A percentile compares a stretch with the other conserved stretches of the same genome.
Conservation (phyloP, 2,797 vertebrate genomes). For the Rhinogobio ventralis region DNA sequence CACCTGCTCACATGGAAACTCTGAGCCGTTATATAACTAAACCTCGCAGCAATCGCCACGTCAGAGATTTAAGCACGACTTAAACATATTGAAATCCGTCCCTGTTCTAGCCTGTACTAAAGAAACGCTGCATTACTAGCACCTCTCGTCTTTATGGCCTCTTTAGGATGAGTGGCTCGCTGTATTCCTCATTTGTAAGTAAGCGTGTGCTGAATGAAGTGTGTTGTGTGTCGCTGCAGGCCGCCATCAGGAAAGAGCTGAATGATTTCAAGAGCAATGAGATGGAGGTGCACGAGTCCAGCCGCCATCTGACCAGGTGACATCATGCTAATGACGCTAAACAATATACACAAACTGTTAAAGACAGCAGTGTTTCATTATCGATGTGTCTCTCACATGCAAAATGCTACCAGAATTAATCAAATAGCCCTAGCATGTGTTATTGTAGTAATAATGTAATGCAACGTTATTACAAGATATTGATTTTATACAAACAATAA, state of each 20-base stretch:
- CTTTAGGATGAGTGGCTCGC: neutral
- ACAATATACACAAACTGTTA: too few relatives aligned
- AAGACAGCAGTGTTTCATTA: too few relatives aligned
- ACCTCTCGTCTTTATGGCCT: too few relatives aligned
- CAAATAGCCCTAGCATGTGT: too few relatives aligned
- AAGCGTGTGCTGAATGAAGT: neutral
- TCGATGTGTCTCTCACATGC: too few relatives aligned
- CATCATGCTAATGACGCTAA: too few relatives aligned
- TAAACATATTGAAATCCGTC: neutral
- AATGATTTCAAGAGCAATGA: conserved; percentile 99
- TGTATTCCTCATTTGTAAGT: neutral
- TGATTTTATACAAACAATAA: neutral
- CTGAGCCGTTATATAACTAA: neutral
- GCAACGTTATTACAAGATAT: too few relatives aligned
- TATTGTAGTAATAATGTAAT: too few relatives aligned
- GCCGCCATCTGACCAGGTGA: conserved; percentile 99
- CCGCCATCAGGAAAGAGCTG: conserved; percentile 98
- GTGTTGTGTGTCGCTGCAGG: conserved; percentile 76
- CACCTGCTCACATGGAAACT: neutral
- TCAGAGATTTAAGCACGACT: neutral
- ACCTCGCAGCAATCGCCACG: neutral
- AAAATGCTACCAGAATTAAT: too few relatives aligned
- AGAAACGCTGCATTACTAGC: too few relatives aligned
- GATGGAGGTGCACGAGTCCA: conserved; percentile 99
- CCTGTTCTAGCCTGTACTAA: neutral